These are phyloP conservation scores for Phyllotreta cruciferae DNA, from an alignment of 2,888 invertebrate species.

Conservation along the genomic window DNA sequence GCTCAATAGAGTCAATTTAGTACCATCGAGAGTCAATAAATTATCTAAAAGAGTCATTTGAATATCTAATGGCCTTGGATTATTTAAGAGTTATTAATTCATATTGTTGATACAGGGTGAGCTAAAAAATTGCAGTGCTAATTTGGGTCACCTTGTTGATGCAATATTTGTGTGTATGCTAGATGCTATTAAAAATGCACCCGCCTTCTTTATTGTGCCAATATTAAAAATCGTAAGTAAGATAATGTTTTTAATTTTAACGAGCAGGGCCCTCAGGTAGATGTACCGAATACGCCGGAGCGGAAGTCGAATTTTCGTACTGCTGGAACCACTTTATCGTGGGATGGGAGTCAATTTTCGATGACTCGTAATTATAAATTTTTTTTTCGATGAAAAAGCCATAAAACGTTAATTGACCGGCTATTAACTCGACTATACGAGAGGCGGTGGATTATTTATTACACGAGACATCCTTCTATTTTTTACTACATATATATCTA, in stretches of 20 bases:
- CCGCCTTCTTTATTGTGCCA: neutral
- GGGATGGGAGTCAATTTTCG: conserved; percentile 19
- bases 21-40: too few relatives aligned
- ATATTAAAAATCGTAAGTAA: conserved; percentile 4
- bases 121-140: neutral
- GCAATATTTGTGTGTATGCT: too few relatives aligned
- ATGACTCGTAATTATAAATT: conserved; percentile 29
- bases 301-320: conserved; percentile 19
- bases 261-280: neutral
- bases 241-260: neutral
- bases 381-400: conserved; percentile 30
- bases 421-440: conserved; percentile 32
- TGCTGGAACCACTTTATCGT: conserved; percentile 17
- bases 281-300: conserved; percentile 1
- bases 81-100: neutral
- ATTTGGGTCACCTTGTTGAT: too few relatives aligned
- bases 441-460: conserved; percentile 22
- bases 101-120: neutral
- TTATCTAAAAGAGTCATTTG: too few relatives aligned
- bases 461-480: conserved; percentile 28
- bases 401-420: conserved; percentile 36
- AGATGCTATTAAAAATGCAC: too few relatives aligned
- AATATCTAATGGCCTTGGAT: too few relatives aligned
- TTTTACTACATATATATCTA: conserved; percentile 1
- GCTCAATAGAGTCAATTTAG: too few relatives aligned